A percentile compares a stretch with the other conserved stretches of the same genome.
Conservation (phyloP, 1,140 invertebrate species). For the Leptinotarsa lineolata region DNA sequence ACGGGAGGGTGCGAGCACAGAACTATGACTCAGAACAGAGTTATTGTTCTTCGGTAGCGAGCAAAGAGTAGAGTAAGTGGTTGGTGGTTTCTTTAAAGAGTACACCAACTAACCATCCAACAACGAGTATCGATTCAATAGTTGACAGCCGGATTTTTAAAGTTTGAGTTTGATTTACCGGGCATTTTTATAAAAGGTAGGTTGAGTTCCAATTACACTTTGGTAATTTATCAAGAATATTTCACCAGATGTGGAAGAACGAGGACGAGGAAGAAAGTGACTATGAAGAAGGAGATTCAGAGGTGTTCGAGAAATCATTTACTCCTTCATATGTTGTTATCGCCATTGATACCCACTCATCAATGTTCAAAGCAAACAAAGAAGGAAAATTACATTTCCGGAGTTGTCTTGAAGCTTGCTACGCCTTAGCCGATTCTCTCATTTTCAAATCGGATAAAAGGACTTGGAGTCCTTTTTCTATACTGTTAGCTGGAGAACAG, state of each 20-base stretch:
- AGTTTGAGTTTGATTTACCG: no score
- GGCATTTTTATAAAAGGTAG: no score
- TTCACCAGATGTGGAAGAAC: conserved; percentile 1
- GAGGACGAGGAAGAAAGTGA: conserved; percentile 21
- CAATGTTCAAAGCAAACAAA: conserved; percentile 32
- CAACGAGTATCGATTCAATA: no score
- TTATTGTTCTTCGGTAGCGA: no score
- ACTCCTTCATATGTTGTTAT: conserved; percentile 38
- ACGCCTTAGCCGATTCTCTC: conserved; percentile 17
- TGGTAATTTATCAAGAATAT: no score
- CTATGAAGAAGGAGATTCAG: conserved; percentile 24
- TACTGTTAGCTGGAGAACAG: conserved; percentile 29
- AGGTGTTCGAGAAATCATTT: conserved; percentile 17
- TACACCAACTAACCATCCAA: no score
- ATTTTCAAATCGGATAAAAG: conserved; percentile 22
- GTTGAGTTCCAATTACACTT: no score
- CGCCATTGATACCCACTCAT: conserved; percentile 36
- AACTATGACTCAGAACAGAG: no score
- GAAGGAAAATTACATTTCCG: conserved; percentile 23
- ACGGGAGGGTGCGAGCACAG: no score
- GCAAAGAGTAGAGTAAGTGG: no score
- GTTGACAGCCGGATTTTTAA: no score
- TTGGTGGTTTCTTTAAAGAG: no score
- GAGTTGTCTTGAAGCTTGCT: conserved; percentile 23
- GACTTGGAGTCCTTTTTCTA: conserved; percentile 34